Percentiles rank a stretch among this genome's conserved stretches.
phyloP scores from a whole-genome alignment of 2,113 vertebrate genomes.

The Rhadina sibilatrix region DNA sequence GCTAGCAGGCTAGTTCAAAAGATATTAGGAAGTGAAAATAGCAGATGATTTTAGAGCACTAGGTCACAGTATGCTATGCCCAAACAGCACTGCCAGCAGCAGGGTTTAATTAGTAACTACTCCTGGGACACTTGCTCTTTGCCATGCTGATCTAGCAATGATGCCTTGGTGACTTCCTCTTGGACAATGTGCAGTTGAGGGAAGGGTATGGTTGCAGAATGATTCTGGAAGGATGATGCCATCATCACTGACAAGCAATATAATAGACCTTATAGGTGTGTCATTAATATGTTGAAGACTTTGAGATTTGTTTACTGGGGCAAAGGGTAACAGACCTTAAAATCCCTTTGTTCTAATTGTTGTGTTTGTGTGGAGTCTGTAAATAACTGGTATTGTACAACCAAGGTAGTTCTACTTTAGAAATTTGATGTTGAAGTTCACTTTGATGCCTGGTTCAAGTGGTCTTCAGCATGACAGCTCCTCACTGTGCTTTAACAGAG shows the following conservation, averaged over 20 bases:
- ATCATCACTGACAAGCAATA: not conserved
- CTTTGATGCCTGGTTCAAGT: not conserved
- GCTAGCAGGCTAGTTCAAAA: not conserved
- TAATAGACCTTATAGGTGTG: not conserved
- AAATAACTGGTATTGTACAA: not conserved
- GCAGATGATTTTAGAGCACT: not conserved
- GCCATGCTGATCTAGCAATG: not conserved
- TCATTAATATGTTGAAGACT: not conserved
- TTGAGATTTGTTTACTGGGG: not conserved
- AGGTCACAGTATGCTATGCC: not conserved
- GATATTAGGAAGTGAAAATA: not conserved
- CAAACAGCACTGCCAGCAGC: not conserved
- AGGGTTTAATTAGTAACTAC: not conserved
- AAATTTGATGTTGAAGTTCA: not conserved
- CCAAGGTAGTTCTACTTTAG: not conserved
- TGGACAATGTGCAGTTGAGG: not conserved
- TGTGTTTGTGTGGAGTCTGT: not conserved
- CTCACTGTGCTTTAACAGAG: not conserved
- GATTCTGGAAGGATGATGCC: not conserved
- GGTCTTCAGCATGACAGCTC: not conserved
- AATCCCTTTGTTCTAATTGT: not conserved
- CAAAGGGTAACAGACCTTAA: not conserved
- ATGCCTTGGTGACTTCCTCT: not conserved
- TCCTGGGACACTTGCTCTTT: not conserved
- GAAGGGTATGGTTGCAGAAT: not conserved